Evolutionary conservation across 1,140 invertebrate species (phyloP), one percentile per base, ranked within the genome.

Genomic region (Spodoptera litura): DNA sequence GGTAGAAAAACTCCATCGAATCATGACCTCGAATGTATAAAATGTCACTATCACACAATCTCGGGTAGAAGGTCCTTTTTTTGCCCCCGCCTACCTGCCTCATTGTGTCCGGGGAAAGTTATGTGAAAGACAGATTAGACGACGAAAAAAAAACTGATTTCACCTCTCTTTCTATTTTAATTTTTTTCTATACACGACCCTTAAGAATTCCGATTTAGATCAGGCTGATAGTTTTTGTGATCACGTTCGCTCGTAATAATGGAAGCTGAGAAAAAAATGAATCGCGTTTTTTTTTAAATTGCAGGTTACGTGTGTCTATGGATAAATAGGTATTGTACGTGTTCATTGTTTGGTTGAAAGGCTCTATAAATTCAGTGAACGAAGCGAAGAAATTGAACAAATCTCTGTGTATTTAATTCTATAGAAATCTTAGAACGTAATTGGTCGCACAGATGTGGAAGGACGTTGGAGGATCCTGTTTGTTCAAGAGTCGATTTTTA

Each of bases 41-140:
- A 91, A 91, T 92, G 90, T 92, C 91, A 90, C 91, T 87, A 91
- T 92, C 88, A 87, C 87, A 88, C 85, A 86, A 88, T 85, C 83
- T 44, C 80, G 74, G 84, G 82, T 82, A 58, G 77, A 64, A 83
- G 78, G 75, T 81, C 78, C 79, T 81, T 80, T 91, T 91, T 91
- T 92, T 88, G 74, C 78, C 68, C 35, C 80, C 86, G 74, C 82
- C 89, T 93, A 94, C 92, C 92, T 93, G 85, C 66, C 71, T 85
- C 64, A 86, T 89, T 88, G 88, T 90, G 83, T 79, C 83, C 80
- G 84, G 90, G 85, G 92, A 93, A 94, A 94, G 91, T 92, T 89
- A 91, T 88, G 86, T 88, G 88, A 91, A 93, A 91, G 90, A 83
- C 66, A 79, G 75, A 44, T 44, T 44, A 44, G 38, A 44, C 38